Base-by-base conservation (phyloP, 2,888 invertebrate genomes). In the Leptinotarsa tumamoca region DNA sequence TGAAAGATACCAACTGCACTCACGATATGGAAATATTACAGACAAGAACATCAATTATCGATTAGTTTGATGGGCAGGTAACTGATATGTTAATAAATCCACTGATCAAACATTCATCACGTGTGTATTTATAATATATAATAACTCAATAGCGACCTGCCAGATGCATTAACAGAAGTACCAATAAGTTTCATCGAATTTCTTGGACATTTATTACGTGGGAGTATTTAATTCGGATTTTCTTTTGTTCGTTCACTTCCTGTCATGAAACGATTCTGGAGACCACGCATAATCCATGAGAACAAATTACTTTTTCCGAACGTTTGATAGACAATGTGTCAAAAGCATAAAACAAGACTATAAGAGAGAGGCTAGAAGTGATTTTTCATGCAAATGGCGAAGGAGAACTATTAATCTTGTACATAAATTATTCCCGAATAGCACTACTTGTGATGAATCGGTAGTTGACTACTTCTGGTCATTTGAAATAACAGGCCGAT, bases 231-330 rank as follows among this genome's bases (percentile, higher is more conserved):
- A 43, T 43, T 63, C 63, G 18, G 63, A 10, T 43, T 43, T 17
- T 58, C 15, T 18, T 63, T 18, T 63, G 63, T 63, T 63, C 17
- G n/a, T 63, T 33, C 18, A 63, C 63, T 63, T 63, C 63, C 43
- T 63, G 63, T 13, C 63, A 63, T 63, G 17, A 63, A 63, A 63
- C n/a, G 17, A 43, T n/a, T 43, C 63, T 63, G n/a, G n/a, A 63
- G n/a, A 63, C 63, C 63, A 63, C 33, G 63, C 63, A 63, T 63
- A 63, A 63, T 63, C 13, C n/a, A n/a, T 63, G 33, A 43, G n/a
- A 70, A 58, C 69, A 54, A 68, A 68, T 68, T 52, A 27, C 68
- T 68, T 14, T 68, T 68, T 68, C 33, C 54, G 49, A 56, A 56
- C 15, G 54, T 23, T 27, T 52, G 68, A 68, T 33, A 33, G 27